Base-by-base conservation (phyloP, 2,888 invertebrate genomes). In the Bombylius major region DNA sequence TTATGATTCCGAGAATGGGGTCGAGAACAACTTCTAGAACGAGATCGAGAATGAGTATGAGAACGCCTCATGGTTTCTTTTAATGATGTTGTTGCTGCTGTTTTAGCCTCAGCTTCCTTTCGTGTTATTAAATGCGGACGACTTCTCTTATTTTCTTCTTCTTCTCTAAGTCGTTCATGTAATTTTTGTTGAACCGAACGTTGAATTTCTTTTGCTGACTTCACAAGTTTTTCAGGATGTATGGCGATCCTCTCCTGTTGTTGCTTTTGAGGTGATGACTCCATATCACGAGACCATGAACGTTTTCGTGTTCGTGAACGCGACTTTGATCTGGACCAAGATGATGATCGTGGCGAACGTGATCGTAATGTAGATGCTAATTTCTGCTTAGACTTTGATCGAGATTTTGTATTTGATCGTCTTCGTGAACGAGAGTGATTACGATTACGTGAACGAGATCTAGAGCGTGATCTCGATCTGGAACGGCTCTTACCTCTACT, bases 321-420 rank as follows among this genome's bases (percentile, higher is more conserved):
- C 1, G 67, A 65, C 36, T 63, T 62, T 0, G 68, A 68, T 23
- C 64, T 62, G 1, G 64, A 65, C 4, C 63, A 60, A 1, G 67
- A 67, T 49, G 69, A 69, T 53, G 63, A 62, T 0, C 66, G 64
- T 36, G 64, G 59, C 5, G 71, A 69, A n/a, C 69, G 67, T 3
- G 71, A 71, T 32, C 71, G 65, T 13, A 70, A 65, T 4, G 70
- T 72, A 2, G 72, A 72, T 1, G 68, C 71, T 14, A 72, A 57
- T 56, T 70, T 70, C 34, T 66, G 44, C 39, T 34, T 61, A 8
- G 66, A 58, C 53, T 66, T 65, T 47, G 67, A 65, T 33, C 59
- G 58, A 31, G 61, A 56, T 39, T 62, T 61, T 5, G 69, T 65
- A 42, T 61, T 60, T 7, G 62, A 64, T 54, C 61, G 62, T n/a